Base-by-base conservation (phyloP, 1,140 invertebrate genomes). In the Pachyrhynchus sulphureomaculatus region DNA sequence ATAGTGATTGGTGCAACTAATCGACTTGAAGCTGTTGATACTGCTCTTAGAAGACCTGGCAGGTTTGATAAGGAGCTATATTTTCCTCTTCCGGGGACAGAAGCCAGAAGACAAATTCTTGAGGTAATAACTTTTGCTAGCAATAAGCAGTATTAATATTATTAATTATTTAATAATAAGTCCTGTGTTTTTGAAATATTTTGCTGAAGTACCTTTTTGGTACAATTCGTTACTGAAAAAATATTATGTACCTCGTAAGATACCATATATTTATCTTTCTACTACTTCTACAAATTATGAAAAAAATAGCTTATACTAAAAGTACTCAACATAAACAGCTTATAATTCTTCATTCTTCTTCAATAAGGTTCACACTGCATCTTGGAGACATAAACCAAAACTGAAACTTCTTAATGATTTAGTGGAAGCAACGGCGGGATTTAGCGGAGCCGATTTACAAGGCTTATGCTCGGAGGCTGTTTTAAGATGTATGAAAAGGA, bases 371-470 rank as follows among this genome's bases (percentile, higher is more conserved):
- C 73, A 75, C 52, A 69, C 62, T 20, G 33, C 51, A 9, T 53
- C 65, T 18, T 74, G 72, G 72, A 67, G 57, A 63, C 53, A 68
- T 37, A 70, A 77, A 36, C 84, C 86, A 2, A 72, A 78, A 17
- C 75, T 77, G 0, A 75, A 82, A 52, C 77, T 86, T 0, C 39
- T 90, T 21, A 73, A 83, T 32, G 55, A 80, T 34, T 73, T 97
- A 45, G 89, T 92, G 2, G 84, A 89, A 62, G 79, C 85, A 60
- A 88, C 92, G 20, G 84, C 83, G 8, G 93, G 93, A 5, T 96
- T 92, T 79, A 93, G 93, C 75, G 94, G 93, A 6, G 93, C 93
- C 15, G 95, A 96, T 79, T 78, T 96, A 1, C 87, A 88, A 72
- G 88, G 91, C 8, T 73, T 96, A 5, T 92, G 91, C 71, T 86